phyloP scores from a whole-genome alignment of 2,797 vertebrate species.

The Alfaro cultratus region DNA sequence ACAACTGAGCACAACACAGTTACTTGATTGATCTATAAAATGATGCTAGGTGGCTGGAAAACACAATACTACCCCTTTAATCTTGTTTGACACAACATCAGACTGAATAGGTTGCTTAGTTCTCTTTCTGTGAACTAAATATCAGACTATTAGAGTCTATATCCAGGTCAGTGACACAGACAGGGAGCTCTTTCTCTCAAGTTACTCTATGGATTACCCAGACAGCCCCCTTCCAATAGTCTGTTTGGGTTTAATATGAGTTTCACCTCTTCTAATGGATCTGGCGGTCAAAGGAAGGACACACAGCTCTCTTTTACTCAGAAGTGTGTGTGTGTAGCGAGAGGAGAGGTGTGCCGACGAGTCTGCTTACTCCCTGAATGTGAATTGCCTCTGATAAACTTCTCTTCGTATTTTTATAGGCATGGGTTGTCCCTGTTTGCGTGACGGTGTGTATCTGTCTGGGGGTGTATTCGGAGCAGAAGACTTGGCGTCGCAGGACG shows the following conservation, averaged over 20 bases:
- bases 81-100: slow-evolving; percentile 17
- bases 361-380: slow-evolving; percentile 45
- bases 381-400: slow-evolving; percentile 45
- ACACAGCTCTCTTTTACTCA: slow-evolving; percentile 22
- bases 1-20: too few species aligned
- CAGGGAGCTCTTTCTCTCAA: slow-evolving; percentile 19
- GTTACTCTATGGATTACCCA: slow-evolving; percentile 47
- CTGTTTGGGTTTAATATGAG: slow-evolving; percentile 60
- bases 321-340: neutral
- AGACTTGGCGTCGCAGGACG: slow-evolving; percentile 29
- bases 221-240: slow-evolving; percentile 33
- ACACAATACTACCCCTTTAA: neutral
- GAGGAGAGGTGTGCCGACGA: slow-evolving; percentile 36
- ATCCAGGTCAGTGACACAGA: slow-evolving; percentile 29
- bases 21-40: too few species aligned
- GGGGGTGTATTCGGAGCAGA: slow-evolving; percentile 1
- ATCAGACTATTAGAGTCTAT: slow-evolving; percentile 28
- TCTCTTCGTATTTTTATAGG: slow-evolving; percentile 48
- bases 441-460: slow-evolving; percentile 10
- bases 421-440: slow-evolving; percentile 27
- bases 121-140: slow-evolving; percentile 39
- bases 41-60: too few species aligned
- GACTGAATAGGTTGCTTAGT: slow-evolving; percentile 24
- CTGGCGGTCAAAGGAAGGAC: slow-evolving; percentile 51
- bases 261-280: slow-evolving; percentile 64